phyloP scores from a whole-genome alignment of 2,888 invertebrate species.

The Leptopilina drosophilae region DNA sequence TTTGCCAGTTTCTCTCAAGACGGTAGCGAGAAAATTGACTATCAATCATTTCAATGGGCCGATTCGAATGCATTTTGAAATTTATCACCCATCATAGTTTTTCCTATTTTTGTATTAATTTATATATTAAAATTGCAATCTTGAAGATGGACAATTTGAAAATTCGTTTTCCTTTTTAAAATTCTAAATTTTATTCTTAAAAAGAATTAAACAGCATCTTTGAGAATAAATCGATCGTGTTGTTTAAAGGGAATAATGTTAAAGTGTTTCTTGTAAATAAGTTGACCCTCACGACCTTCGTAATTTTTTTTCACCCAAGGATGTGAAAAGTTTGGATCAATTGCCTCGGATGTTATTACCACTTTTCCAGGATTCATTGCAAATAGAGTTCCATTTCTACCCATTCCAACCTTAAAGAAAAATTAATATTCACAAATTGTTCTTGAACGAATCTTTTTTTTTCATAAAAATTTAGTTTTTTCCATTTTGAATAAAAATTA shows the following conservation, averaged over 20 bases:
- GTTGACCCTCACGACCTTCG: slow-evolving; percentile 81
- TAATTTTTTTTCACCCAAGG: slow-evolving; percentile 85
- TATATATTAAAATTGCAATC: no score
- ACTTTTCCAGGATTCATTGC: slow-evolving; percentile 90
- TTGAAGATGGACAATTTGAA: no score
- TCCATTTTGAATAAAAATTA: no score
- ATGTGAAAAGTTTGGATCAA: slow-evolving; percentile 88
- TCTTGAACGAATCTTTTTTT: background rate
- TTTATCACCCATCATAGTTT: no score
- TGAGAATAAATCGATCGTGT: slow-evolving; percentile 87
- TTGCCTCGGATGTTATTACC: slow-evolving; percentile 88
- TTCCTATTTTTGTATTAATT: no score
- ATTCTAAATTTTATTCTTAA: slow-evolving; percentile 10
- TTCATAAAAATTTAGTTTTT: no score
- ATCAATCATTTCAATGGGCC: slow-evolving; percentile 74
- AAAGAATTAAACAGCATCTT: slow-evolving; percentile 82
- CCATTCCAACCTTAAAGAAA: slow-evolving; percentile 86
- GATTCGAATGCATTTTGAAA: slow-evolving; percentile 63
- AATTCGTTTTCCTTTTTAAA: no score
- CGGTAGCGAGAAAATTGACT: slow-evolving; percentile 60
- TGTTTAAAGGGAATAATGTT: slow-evolving; percentile 89
- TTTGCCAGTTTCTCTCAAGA: slow-evolving; percentile 68
- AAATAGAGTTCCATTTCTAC: slow-evolving; percentile 87
- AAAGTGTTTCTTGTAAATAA: slow-evolving; percentile 90
- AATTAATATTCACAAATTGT: no score